These are phyloP conservation scores for Andrena fulva DNA, from an alignment of 2,888 invertebrate genomes.

Conservation along the genomic window DNA sequence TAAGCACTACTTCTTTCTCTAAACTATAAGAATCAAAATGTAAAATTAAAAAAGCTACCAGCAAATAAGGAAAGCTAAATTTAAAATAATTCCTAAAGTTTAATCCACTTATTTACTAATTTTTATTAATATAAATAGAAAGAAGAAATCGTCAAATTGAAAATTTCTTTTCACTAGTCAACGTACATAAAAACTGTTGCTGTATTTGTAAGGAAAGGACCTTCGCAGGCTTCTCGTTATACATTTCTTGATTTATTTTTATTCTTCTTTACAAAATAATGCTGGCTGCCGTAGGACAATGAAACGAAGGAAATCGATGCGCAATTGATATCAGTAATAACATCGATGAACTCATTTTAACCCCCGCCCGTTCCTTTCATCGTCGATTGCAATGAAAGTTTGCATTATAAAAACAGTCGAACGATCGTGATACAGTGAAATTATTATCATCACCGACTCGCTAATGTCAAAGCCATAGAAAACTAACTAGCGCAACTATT, in stretches of 20 bases:
- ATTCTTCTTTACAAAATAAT: constrained; percentile 82
- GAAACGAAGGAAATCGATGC: constrained; percentile 69
- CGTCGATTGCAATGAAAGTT: constrained; percentile 22
- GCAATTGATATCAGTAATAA: constrained; percentile 60
- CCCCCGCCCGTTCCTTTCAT: constrained; percentile 53
- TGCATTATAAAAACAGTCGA: constrained; percentile 30
- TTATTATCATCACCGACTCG: background rate
- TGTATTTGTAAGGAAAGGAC: constrained; percentile 7
- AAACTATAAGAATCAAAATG: no score
- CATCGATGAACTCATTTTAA: constrained; percentile 49
- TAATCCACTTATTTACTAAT: no score
- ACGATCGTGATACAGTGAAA: constrained; percentile 27
- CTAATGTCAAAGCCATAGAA: background rate
- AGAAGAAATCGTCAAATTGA: no score
- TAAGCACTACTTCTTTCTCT: no score
- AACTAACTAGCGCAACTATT: constrained; percentile 11
- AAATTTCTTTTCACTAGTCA: no score
- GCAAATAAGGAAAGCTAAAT: no score
- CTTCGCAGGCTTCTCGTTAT: constrained; percentile 16
- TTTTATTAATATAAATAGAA: no score
- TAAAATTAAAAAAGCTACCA: no score
- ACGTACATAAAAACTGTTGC: background rate
- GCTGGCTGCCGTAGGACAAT: constrained; percentile 76
- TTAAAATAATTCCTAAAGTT: no score
- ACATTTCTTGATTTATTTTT: constrained; percentile 77